Evolutionary conservation across 92 coral and sea anemone genomes (phyloP).

Genomic region (Plumapathes pennacea): DNA sequence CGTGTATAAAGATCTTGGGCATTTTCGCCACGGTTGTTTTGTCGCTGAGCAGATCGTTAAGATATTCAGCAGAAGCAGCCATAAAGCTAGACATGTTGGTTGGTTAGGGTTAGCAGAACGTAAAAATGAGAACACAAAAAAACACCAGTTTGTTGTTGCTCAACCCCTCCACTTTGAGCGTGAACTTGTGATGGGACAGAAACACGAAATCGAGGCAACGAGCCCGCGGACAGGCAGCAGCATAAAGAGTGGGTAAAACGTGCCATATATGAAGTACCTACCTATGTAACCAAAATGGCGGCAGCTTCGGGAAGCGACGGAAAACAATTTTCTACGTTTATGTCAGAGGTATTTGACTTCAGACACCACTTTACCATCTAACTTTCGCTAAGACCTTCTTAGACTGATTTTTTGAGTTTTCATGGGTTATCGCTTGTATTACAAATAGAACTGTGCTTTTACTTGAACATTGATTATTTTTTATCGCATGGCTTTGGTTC

Average conservation of each 20-base stretch:
- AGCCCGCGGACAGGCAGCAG: background rate
- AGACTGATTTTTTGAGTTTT: no score
- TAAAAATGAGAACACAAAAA: constrained; percentile 80
- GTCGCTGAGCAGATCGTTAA: constrained; percentile 98
- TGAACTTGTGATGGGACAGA: constrained; percentile 56
- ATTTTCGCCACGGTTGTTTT: constrained; percentile 98
- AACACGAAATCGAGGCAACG: constrained; percentile 22
- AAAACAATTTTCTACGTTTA: constrained; percentile 65
- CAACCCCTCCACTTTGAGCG: constrained; percentile 24
- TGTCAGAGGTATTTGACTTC: constrained; percentile 94
- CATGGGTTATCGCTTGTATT: no score
- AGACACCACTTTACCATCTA: no score
- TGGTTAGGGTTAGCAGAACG: constrained; percentile 92
- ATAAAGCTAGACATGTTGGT: constrained; percentile 82
- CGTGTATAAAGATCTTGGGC: constrained; percentile 99
- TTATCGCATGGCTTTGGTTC: no score
- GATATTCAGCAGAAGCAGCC: constrained; percentile 91
- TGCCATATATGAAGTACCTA: no score
- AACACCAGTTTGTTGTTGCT: constrained; percentile 49
- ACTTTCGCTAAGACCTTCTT: no score
- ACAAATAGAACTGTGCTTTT: no score
- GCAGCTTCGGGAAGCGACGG: constrained; percentile 28
- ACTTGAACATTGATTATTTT: no score
- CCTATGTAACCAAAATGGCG: constrained; percentile 81
- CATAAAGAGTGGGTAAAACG: no score